These are phyloP conservation scores for Anneissia japonica DNA, from an alignment of 35 echinoderm and acorn worm species.

Conservation along the genomic window DNA sequence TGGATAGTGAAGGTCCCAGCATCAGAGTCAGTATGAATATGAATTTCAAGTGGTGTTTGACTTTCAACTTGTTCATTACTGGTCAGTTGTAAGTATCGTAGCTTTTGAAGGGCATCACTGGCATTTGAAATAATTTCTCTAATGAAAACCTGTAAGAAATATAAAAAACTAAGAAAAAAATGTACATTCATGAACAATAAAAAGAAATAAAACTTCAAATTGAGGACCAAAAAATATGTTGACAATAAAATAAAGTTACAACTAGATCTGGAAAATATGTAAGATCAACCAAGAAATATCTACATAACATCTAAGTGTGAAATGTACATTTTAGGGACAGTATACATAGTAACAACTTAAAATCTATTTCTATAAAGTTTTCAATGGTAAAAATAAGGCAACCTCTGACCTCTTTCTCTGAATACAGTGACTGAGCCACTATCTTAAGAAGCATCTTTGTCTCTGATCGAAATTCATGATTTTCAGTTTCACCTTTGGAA, in stretches of 20 bases:
- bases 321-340: background rate
- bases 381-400: background rate
- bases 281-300: background rate
- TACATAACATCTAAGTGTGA: background rate
- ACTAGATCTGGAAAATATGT: background rate
- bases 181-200: too few species aligned
- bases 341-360: background rate
- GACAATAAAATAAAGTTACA: background rate
- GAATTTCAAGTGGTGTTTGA: constrained; percentile 64
- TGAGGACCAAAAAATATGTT: too few species aligned
- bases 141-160: constrained; percentile 71
- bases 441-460: constrained; percentile 86
- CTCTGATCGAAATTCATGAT: constrained; percentile 82
- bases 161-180: background rate
- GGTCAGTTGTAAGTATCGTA: constrained; percentile 73
- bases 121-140: constrained; percentile 94
- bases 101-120: constrained; percentile 95
- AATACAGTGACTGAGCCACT: constrained; percentile 88
- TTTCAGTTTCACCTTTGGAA: constrained; percentile 50
- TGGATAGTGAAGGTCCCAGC: constrained; percentile 75
- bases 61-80: constrained; percentile 22
- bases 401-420: constrained; percentile 69
- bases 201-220: too few species aligned
- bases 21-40: constrained; percentile 79
- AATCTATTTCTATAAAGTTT: background rate